Conservation (phyloP, 2,888 invertebrate genomes). For the Melanophora roralis region DNA sequence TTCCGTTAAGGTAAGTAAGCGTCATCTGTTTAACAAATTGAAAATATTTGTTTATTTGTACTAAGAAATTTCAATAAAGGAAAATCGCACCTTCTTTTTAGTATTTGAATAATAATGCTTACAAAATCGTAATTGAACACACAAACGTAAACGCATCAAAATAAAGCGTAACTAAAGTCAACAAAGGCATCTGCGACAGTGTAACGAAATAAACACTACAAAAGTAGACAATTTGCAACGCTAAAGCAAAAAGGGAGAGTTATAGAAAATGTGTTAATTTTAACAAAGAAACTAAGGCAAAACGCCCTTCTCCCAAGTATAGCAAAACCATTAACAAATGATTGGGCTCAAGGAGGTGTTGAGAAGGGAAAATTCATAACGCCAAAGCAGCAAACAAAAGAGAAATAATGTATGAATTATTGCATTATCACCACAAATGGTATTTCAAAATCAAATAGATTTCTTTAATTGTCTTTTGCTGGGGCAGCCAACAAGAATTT, state of each 20-base stretch:
- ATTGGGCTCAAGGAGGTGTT: conserved; percentile 2
- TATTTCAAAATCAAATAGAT: conserved; percentile 9
- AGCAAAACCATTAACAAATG: neutral
- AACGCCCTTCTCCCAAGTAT: conserved; percentile 20
- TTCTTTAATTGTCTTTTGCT: neutral
- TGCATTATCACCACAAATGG: conserved; percentile 50
- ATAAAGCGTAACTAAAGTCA: conserved; percentile 50
- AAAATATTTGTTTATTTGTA: conserved; percentile 3
- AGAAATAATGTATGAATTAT: conserved; percentile 38
- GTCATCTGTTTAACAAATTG: conserved; percentile 60
- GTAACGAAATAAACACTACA: neutral
- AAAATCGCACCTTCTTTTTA: conserved; percentile 29
- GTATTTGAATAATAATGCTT: conserved; percentile 12
- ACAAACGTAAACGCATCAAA: neutral
- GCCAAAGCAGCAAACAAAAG: neutral
- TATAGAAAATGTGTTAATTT: conserved; percentile 53
- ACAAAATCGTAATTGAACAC: conserved; percentile 23
- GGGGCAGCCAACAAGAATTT: conserved; percentile 49
- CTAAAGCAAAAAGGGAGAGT: conserved; percentile 1
- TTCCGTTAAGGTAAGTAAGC: conserved; percentile 18
- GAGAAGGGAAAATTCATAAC: conserved; percentile 3
- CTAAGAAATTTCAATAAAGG: neutral
- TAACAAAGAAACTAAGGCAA: conserved; percentile 1
- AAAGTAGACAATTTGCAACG: conserved; percentile 52
- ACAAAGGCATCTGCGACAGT: conserved; percentile 40